phyloP scores from a whole-genome alignment of 2,113 vertebrate species.

The Podiceps cristatus region DNA sequence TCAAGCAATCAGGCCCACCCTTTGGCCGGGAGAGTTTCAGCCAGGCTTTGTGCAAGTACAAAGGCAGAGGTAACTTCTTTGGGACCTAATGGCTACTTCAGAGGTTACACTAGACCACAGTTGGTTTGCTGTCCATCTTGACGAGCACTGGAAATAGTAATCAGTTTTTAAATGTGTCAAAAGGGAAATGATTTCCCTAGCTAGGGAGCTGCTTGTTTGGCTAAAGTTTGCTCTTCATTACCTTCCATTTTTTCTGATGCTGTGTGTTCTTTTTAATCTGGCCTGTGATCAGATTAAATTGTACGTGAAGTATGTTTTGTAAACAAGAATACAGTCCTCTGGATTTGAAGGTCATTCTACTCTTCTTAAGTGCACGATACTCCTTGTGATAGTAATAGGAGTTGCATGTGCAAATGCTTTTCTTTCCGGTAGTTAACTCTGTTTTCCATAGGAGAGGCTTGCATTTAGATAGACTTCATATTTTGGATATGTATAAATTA shows the following conservation, averaged over 20 bases:
- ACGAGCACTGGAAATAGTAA: not conserved
- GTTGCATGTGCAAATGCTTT: constrained; percentile 57
- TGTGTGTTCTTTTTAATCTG: not conserved
- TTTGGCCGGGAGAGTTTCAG: not conserved
- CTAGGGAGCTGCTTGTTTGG: not conserved
- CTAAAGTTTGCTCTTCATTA: not conserved
- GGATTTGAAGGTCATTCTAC: not conserved
- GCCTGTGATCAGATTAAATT: constrained; percentile 4
- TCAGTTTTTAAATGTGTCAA: not conserved
- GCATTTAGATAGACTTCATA: constrained; percentile 19
- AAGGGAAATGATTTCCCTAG: not conserved
- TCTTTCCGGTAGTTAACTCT: constrained; percentile 10
- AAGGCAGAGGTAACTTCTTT: not conserved
- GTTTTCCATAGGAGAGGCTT: constrained; percentile 21
- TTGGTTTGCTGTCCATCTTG: not conserved
- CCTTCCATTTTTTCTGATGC: constrained; percentile 43
- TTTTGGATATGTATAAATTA: constrained; percentile 1
- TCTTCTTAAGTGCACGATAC: constrained; percentile 8
- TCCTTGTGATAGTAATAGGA: constrained; percentile 41
- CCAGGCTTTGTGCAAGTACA: not conserved
- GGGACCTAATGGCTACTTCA: not conserved
- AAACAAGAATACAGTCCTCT: not conserved
- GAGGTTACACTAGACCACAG: not conserved
- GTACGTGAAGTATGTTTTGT: constrained; percentile 35
- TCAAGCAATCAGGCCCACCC: not conserved